Evolutionary conservation across 1,140 invertebrate genomes (phyloP), one percentile per base, ranked within the genome.

Genomic region (Pararge aegeria): DNA sequence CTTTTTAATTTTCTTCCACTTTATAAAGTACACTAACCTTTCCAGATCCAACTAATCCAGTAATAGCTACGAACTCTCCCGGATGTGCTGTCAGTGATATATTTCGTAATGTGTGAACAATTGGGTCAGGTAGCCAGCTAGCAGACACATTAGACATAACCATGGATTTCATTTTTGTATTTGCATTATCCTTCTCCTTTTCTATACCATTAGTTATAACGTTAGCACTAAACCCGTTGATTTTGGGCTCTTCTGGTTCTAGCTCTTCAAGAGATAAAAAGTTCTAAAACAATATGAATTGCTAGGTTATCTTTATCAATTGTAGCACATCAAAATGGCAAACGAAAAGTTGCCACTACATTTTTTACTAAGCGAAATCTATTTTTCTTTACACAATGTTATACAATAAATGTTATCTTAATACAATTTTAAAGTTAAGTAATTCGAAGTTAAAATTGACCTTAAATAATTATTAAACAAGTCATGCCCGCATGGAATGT

Each of bases 1-100:
- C n/a, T n/a, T n/a, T n/a, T n/a, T n/a, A n/a, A n/a, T n/a, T n/a
- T n/a, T n/a, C n/a, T n/a, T n/a, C n/a, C n/a, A n/a, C n/a, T n/a
- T n/a, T n/a, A n/a, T n/a, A n/a, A n/a, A n/a, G n/a, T n/a, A n/a
- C n/a, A n/a, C n/a, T n/a, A n/a, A 95, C 94, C 91, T 96, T 97
- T 69, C 96, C 96, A 50, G 94, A 90, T 29, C 95, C 95, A 19
- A 97, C 95, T 30, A 94, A 89, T 40, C 96, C 96, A 27, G 96
- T 93, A 1, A 97, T 81, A 9, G 94, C 94, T 42, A 94, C 81
- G 30, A 96, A 90, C 77, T 95, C 91, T 4, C 94, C 94, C 5
- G 92, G 84, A 61, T 89, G 80, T 0, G 94, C 90, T 2, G 85
- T 87, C 10, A 95, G 67, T 38, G 88, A 92, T 12, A 96, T 90